A percentile compares a stretch with the other conserved stretches of the same genome.
Conservation (phyloP, 2,113 vertebrate species). For the Ondatra zibethicus region DNA sequence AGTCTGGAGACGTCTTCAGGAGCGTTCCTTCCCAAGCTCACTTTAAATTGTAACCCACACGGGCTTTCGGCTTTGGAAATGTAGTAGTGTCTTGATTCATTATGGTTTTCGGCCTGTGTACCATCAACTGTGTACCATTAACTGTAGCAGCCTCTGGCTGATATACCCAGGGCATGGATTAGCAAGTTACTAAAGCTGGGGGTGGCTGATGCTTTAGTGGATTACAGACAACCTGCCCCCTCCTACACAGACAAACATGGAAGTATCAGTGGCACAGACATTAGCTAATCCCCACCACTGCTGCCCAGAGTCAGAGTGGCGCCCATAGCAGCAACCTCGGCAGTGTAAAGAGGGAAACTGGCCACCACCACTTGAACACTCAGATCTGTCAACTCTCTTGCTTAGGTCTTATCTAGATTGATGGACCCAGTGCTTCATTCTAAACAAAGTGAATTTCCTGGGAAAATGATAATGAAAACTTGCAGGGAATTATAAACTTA, state of each 20-base stretch:
- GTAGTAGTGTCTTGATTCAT: constrained; percentile 86
- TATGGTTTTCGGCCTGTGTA: constrained; percentile 81
- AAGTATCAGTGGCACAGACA: constrained; percentile 84
- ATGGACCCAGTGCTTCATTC: constrained; percentile 72
- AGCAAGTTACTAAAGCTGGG: constrained; percentile 90
- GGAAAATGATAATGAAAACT: constrained; percentile 52
- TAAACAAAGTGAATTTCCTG: constrained; percentile 64
- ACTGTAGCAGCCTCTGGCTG: constrained; percentile 84
- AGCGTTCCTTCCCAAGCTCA: constrained; percentile 89
- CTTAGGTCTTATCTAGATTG: not conserved
- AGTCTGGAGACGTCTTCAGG: constrained; percentile 90
- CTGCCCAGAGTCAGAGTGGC: constrained; percentile 83
- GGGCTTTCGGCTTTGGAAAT: constrained; percentile 87
- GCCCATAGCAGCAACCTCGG: constrained; percentile 79
- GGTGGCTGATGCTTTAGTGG: constrained; percentile 87
- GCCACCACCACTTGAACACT: constrained; percentile 67
- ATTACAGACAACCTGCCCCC: constrained; percentile 87
- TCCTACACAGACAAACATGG: constrained; percentile 85
- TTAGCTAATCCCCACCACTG: constrained; percentile 83
- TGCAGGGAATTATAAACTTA: constrained; percentile 58
- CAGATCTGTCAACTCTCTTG: constrained; percentile 68
- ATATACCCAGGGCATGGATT: constrained; percentile 84
- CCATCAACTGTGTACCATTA: constrained; percentile 83
- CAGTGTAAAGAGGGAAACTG: constrained; percentile 59
- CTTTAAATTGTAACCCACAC: constrained; percentile 89